These are phyloP conservation scores for Nymphicus hollandicus DNA, from an alignment of 2,113 vertebrate genomes.

Conservation along the genomic window DNA sequence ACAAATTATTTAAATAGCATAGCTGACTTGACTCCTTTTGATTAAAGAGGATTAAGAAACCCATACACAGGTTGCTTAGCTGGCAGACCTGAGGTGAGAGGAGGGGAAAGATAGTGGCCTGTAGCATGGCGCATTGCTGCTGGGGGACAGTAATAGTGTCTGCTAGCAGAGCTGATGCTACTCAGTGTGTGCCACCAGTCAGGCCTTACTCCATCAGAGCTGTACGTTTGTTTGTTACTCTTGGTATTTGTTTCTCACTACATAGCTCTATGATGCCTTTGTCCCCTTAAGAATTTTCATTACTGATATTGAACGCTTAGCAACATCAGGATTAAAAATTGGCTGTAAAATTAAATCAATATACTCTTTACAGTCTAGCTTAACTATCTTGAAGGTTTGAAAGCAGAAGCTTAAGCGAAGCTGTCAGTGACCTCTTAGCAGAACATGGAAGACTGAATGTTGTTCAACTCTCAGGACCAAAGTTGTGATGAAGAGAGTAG, in stretches of 20 bases:
- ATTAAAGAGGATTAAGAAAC: not conserved
- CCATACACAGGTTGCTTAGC: not conserved
- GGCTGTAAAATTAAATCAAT: not conserved
- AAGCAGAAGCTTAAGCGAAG: not conserved
- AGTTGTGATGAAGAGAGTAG: not conserved
- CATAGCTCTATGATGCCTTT: fast-evolving
- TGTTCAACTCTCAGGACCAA: not conserved
- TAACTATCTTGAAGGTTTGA: not conserved
- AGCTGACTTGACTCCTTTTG: not conserved
- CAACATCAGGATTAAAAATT: not conserved
- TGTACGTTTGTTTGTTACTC: not conserved
- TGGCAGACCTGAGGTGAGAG: not conserved
- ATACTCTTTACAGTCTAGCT: not conserved
- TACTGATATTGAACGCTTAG: not conserved
- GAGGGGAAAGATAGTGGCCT: not conserved
- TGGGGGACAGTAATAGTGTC: not conserved
- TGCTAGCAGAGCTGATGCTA: not conserved
- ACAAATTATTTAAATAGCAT: not conserved
- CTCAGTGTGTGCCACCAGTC: not conserved
- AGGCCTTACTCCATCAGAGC: not conserved
- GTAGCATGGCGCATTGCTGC: not conserved
- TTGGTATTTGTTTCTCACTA: not conserved
- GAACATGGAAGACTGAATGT: not conserved
- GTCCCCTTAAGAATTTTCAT: not conserved
- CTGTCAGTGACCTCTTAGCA: not conserved